Evolutionary conservation across 2,113 vertebrate genomes (phyloP).

Genomic region (Octodon degus): DNA sequence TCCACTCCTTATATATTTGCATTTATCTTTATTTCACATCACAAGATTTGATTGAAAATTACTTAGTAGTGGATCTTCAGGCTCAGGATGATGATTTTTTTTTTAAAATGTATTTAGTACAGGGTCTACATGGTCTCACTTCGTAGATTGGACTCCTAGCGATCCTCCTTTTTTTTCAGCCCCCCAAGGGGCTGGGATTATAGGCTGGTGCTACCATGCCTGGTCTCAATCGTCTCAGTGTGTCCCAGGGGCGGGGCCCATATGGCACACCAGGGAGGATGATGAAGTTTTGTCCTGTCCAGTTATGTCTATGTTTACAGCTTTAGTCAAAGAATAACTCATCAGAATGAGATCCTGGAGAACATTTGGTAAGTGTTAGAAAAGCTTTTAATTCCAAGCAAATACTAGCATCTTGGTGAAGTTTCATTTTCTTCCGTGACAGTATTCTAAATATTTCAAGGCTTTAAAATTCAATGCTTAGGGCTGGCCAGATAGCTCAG

Average conservation of each 20-base stretch:
- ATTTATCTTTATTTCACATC: conserved; percentile 49
- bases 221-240: no score
- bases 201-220: no score
- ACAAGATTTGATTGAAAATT: conserved; percentile 56
- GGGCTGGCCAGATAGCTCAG: no score
- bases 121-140: no score
- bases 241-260: no score
- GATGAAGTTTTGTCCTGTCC: conserved; percentile 28
- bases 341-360: conserved; percentile 59
- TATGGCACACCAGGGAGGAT: not conserved
- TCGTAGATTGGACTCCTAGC: no score
- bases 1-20: conserved; percentile 47
- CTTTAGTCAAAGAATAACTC: conserved; percentile 67
- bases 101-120: no score
- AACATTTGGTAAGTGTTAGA: conserved; percentile 50
- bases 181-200: no score
- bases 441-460: conserved; percentile 30
- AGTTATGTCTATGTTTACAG: conserved; percentile 36
- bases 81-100: conserved; percentile 36
- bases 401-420: conserved; percentile 39
- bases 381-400: conserved; percentile 38
- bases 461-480: not conserved
- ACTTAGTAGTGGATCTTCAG: conserved; percentile 38
- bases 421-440: conserved; percentile 28
- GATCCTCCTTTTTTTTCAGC: no score